phyloP scores from a whole-genome alignment of 2,888 invertebrate genomes.

The Galeopsomyia nigrocyanea region DNA sequence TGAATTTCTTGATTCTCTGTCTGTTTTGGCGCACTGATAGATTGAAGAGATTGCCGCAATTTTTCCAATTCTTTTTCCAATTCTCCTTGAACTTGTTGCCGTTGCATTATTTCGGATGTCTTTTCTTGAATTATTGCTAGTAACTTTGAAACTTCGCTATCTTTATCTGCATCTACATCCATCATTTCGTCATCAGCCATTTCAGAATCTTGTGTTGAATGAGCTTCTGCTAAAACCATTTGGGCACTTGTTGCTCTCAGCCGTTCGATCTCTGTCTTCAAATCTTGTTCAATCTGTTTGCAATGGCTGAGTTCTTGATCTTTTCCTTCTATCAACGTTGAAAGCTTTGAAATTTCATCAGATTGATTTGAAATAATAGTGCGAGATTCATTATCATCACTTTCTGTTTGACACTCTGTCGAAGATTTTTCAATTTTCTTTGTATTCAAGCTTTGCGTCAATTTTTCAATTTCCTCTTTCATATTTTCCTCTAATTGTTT shows the following conservation, averaged over 20 bases:
- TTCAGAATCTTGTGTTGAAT: not conserved
- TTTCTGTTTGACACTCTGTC: conserved; percentile 13
- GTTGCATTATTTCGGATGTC: not conserved
- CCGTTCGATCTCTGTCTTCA: not conserved
- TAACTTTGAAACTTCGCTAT: not conserved
- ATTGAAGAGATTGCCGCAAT: not conserved
- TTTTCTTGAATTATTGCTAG: conserved; percentile 5
- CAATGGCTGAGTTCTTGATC: not conserved
- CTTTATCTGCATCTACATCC: not conserved
- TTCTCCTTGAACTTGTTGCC: not conserved
- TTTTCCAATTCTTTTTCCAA: not conserved
- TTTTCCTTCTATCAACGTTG: not conserved
- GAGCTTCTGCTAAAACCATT: too few relatives aligned
- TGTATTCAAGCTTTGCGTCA: conserved; percentile 5
- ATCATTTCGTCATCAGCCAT: not conserved
- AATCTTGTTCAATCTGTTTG: not conserved
- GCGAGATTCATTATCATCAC: not conserved
- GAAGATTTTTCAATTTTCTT: conserved; percentile 10
- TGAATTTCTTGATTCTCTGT: conserved; percentile 1
- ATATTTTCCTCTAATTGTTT: conserved; percentile 6
- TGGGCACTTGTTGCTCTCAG: not conserved
- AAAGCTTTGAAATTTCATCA: conserved; percentile 3
- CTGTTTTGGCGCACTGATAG: not conserved
- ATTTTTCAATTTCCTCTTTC: not conserved
- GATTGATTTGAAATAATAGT: not conserved